Percentiles rank a stretch among this genome's conserved stretches.
Conservation (phyloP, 2,888 invertebrate species). For the Archaeoteleia sp. region DNA sequence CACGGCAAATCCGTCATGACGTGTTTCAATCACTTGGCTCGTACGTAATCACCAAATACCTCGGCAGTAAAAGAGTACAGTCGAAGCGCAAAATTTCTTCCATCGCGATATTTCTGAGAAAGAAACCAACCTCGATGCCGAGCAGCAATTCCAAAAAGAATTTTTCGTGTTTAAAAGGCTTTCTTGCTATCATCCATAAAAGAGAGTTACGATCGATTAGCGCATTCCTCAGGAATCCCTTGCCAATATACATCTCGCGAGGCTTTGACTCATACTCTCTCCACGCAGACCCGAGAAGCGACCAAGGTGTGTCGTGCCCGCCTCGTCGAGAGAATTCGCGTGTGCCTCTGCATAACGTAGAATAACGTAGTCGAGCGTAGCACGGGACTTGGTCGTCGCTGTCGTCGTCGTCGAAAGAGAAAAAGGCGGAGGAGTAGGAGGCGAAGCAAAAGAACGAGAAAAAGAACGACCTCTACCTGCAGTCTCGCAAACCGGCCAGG, state of each 20-base stretch:
- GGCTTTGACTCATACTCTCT: constrained; percentile 22
- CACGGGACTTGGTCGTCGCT: constrained; percentile 26
- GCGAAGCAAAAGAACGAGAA: constrained; percentile 31
- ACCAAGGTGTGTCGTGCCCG: constrained; percentile 42
- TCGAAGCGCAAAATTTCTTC: too few species aligned
- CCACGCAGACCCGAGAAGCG: constrained; percentile 17
- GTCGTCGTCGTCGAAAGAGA: constrained; percentile 22
- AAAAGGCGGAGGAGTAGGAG: constrained; percentile 13
- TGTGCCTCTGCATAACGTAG: constrained; percentile 26
- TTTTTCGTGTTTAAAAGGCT: too few species aligned
- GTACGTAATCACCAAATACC: too few species aligned
- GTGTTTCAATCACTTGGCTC: too few species aligned
- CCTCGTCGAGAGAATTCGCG: constrained; percentile 27
- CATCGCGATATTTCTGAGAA: too few species aligned
- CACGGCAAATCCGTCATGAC: too few species aligned
- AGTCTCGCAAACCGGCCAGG: constrained; percentile 60
- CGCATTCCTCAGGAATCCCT: constrained; percentile 39
- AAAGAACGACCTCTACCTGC: constrained; percentile 64
- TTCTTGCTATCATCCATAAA: constrained; percentile 11
- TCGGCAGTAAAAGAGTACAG: too few species aligned
- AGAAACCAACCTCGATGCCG: too few species aligned
- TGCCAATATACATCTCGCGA: neutral
- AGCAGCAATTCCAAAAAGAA: too few species aligned
- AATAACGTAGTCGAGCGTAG: constrained; percentile 10
- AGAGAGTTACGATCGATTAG: constrained; percentile 30